A percentile compares a stretch with the other conserved stretches of the same genome.
These are phyloP conservation scores for Leptocoma aspasia DNA, from an alignment of 2,113 vertebrate genomes.

Conservation along the genomic window DNA sequence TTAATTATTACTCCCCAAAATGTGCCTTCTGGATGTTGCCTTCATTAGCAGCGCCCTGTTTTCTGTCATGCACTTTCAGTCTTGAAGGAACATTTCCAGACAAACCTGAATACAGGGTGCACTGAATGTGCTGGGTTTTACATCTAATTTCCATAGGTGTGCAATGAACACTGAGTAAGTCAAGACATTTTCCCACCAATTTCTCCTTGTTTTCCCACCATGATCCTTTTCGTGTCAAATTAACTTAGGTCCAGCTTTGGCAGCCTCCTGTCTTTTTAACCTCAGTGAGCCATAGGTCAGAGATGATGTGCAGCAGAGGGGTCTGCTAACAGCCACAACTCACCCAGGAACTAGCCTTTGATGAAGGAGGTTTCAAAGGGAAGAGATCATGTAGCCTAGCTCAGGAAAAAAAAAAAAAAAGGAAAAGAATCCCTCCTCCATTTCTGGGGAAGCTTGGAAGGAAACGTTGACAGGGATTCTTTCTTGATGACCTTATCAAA, in stretches of 20 bases:
- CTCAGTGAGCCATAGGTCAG: neutral
- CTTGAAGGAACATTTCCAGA: constrained; percentile 38
- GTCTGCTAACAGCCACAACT: neutral
- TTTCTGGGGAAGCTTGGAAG: neutral
- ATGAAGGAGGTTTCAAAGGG: neutral
- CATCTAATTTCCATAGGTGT: neutral
- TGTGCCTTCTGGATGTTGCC: constrained; percentile 51
- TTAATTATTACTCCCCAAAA: neutral
- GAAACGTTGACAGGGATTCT: neutral
- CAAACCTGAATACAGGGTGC: constrained; percentile 12
- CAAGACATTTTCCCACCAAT: neutral
- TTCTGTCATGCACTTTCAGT: constrained; percentile 38
- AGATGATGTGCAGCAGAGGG: neutral
- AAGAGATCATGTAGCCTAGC: neutral
- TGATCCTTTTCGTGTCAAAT: neutral
- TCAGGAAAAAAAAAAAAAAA: neutral
- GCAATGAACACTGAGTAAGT: neutral
- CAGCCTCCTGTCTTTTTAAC: neutral
- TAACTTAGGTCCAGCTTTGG: neutral
- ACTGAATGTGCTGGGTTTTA: neutral
- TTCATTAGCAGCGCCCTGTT: constrained; percentile 30
- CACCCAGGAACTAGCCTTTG: neutral
- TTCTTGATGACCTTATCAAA: neutral
- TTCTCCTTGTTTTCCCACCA: neutral
- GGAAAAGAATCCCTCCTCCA: neutral